phyloP scores from a whole-genome alignment of 92 coral and sea anemone species.

The Heteractis magnifica region DNA sequence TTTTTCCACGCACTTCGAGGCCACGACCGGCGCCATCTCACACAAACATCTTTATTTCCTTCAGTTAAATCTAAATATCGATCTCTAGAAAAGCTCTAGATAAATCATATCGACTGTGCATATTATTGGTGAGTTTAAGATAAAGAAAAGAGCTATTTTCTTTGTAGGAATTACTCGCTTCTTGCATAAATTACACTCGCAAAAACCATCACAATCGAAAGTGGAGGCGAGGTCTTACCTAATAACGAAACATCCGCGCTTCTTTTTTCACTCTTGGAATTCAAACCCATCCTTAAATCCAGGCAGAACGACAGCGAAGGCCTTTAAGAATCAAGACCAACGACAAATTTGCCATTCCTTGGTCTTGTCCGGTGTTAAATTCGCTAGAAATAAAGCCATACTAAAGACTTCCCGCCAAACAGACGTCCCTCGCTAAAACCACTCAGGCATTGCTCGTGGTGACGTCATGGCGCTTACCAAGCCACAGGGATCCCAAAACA shows the following conservation, averaged over 20 bases:
- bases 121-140: neutral
- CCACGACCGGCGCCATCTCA: slow-evolving; percentile 34
- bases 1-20: slow-evolving; percentile 21
- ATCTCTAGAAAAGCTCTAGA: neutral
- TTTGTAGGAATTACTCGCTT: neutral
- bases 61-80: neutral
- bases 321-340: slow-evolving; percentile 36
- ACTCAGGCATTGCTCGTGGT: slow-evolving; percentile 42
- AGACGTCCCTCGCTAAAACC: slow-evolving; percentile 60
- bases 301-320: slow-evolving; percentile 37
- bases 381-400: slow-evolving; percentile 50
- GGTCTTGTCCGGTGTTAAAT: slow-evolving; percentile 39
- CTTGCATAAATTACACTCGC: slow-evolving; percentile 85
- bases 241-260: slow-evolving; percentile 64
- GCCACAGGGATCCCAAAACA: slow-evolving; percentile 26
- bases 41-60: neutral
- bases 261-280: slow-evolving; percentile 71
- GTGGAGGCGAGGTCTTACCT: slow-evolving; percentile 86
- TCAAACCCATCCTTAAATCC: slow-evolving; percentile 80
- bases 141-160: neutral
- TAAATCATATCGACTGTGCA: neutral
- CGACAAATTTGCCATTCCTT: slow-evolving; percentile 31
- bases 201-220: slow-evolving; percentile 54
- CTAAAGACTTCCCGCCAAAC: slow-evolving; percentile 87
- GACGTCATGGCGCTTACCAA: slow-evolving; percentile 30